These are phyloP conservation scores for Baccha elongata DNA, from an alignment of 2,888 invertebrate genomes.

Conservation along the genomic window DNA sequence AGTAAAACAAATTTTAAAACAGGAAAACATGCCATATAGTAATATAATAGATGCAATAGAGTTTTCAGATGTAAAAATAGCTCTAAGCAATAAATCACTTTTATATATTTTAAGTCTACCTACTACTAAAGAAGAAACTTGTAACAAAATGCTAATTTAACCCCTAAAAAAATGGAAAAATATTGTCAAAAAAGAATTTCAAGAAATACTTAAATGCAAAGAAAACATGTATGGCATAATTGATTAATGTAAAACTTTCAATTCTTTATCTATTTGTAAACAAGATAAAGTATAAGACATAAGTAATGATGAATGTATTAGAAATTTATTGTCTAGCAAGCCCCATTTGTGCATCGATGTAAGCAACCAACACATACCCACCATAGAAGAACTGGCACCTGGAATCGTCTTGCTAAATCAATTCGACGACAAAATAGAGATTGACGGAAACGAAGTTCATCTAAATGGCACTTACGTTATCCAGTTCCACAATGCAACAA, in stretches of 20 bases:
- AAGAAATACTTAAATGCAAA: not conserved
- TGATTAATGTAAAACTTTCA: not conserved
- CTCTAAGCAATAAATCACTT: not conserved
- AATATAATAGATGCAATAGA: too few relatives aligned
- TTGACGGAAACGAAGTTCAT: conserved; percentile 2
- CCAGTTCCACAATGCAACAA: conserved; percentile 1
- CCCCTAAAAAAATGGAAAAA: not conserved
- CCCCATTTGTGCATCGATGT: not conserved
- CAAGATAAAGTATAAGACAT: not conserved
- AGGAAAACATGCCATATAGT: too few relatives aligned
- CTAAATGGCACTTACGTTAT: conserved; percentile 2
- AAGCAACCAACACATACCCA: conserved; percentile 5
- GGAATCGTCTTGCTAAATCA: not conserved
- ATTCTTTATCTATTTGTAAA: not conserved
- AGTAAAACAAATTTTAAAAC: too few relatives aligned
- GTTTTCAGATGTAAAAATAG: too few relatives aligned
- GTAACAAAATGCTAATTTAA: not conserved
- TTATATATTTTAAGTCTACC: not conserved
- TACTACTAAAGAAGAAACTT: not conserved
- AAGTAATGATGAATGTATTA: conserved; percentile 2
- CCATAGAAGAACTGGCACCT: not conserved
- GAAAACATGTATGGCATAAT: not conserved
- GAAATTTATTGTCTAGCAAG: not conserved
- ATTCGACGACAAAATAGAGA: conserved; percentile 2
- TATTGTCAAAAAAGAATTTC: not conserved